phyloP scores from a whole-genome alignment of 2,888 invertebrate genomes.

The Hemicrepidius hirtus region DNA sequence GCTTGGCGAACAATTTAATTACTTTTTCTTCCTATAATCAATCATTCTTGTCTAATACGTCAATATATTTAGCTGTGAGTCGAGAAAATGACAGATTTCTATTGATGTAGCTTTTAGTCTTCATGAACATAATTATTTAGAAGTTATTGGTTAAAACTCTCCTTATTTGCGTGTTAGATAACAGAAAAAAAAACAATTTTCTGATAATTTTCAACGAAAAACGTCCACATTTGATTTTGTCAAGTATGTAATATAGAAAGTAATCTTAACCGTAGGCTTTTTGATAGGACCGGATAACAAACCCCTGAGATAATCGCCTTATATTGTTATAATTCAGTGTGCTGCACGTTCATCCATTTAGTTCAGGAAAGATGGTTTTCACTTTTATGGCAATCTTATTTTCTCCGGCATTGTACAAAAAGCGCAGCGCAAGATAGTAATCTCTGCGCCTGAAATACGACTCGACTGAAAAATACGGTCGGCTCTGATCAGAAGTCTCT shows the following conservation, averaged over 20 bases:
- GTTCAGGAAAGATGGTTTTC: slow-evolving; percentile 40
- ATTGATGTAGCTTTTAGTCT: slow-evolving; percentile 9
- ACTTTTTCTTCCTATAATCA: slow-evolving; percentile 30
- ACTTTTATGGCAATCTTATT: slow-evolving; percentile 48
- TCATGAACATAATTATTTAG: slow-evolving; percentile 3
- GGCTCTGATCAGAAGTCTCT: slow-evolving; percentile 50
- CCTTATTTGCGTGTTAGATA: no score
- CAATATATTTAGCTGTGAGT: slow-evolving; percentile 19
- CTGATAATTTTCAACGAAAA: no score
- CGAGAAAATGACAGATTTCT: slow-evolving; percentile 21
- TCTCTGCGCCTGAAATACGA: slow-evolving; percentile 52
- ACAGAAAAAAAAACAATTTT: no score
- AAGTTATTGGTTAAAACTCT: background rate
- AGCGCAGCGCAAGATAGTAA: slow-evolving; percentile 46
- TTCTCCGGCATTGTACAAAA: slow-evolving; percentile 46
- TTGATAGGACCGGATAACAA: slow-evolving; percentile 3
- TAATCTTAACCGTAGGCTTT: background rate
- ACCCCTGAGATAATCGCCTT: slow-evolving; percentile 26
- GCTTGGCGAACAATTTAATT: slow-evolving; percentile 25
- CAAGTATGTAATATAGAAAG: background rate
- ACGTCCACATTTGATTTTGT: background rate
- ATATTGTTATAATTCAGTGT: slow-evolving; percentile 31
- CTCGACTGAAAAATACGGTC: slow-evolving; percentile 52
- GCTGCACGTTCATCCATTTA: slow-evolving; percentile 38
- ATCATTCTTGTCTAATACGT: slow-evolving; percentile 28